Conservation (phyloP, 2,797 vertebrate species). For the Sciaenops ocellatus region DNA sequence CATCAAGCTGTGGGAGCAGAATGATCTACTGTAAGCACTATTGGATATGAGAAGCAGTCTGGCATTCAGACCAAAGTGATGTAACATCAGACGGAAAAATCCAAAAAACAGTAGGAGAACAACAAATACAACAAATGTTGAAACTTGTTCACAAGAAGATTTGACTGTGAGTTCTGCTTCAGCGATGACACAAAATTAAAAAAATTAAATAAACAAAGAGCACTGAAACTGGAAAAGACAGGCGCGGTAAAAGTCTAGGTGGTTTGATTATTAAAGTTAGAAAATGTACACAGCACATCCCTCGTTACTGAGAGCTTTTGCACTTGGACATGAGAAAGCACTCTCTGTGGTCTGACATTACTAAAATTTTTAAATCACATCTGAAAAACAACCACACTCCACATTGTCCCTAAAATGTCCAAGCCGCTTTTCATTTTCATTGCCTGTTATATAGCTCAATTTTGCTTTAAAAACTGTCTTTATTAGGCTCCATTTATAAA, state of each 20-base stretch:
- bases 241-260: not conserved
- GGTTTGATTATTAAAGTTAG: constrained; percentile 31
- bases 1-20: constrained; percentile 75
- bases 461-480: constrained; percentile 29
- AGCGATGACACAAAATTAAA: not conserved
- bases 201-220: not conserved
- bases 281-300: constrained; percentile 35
- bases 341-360: constrained; percentile 39
- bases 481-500: constrained; percentile 39
- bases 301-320: constrained; percentile 11
- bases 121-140: constrained; percentile 8
- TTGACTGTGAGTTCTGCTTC: not conserved
- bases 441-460: not conserved
- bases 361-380: constrained; percentile 36
- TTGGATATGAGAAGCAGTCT: constrained; percentile 64
- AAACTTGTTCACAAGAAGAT: not conserved
- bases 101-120: constrained; percentile 4
- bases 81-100: constrained; percentile 48
- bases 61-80: constrained; percentile 59
- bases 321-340: constrained; percentile 58
- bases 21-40: constrained; percentile 65
- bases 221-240: not conserved
- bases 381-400: constrained; percentile 23
- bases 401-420: not conserved
- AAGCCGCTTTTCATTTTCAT: not conserved